Conservation (phyloP, 2,113 vertebrate genomes). For the Odobenus rosmarus region DNA sequence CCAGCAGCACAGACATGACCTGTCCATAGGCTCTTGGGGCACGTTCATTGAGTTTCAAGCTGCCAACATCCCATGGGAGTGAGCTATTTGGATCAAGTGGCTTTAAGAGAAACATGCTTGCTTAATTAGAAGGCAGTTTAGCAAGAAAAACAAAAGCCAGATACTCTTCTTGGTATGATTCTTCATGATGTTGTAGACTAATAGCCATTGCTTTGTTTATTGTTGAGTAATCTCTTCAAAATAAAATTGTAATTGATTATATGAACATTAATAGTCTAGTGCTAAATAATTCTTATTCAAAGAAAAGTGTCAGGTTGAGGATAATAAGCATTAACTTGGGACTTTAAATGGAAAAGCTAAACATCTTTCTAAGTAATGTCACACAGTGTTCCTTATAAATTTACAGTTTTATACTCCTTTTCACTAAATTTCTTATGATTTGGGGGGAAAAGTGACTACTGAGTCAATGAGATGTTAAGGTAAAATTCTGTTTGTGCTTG, state of each 20-base stretch:
- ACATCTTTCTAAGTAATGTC: conserved; percentile 77
- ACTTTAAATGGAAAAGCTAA: conserved; percentile 63
- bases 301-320: conserved; percentile 74
- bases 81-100: not conserved
- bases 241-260: conserved; percentile 82
- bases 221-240: conserved; percentile 68
- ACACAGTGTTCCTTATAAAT: conserved; percentile 74
- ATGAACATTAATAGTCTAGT: conserved; percentile 72
- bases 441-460: not conserved
- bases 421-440: conserved; percentile 62
- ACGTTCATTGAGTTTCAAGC: not conserved
- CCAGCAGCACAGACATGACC: not conserved
- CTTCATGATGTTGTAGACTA: conserved; percentile 43
- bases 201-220: conserved; percentile 72
- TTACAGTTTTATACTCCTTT: conserved; percentile 68
- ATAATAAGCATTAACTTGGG: conserved; percentile 76
- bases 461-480: not conserved
- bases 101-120: not conserved
- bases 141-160: not conserved
- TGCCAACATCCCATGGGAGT: rapidly evolving
- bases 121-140: not conserved
- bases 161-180: conserved; percentile 19
- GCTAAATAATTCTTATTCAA: conserved; percentile 79
- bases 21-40: rapidly evolving
- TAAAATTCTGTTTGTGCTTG: not conserved